Conservation (phyloP, 2,888 invertebrate species). For the Drosophila crucigera region DNA sequence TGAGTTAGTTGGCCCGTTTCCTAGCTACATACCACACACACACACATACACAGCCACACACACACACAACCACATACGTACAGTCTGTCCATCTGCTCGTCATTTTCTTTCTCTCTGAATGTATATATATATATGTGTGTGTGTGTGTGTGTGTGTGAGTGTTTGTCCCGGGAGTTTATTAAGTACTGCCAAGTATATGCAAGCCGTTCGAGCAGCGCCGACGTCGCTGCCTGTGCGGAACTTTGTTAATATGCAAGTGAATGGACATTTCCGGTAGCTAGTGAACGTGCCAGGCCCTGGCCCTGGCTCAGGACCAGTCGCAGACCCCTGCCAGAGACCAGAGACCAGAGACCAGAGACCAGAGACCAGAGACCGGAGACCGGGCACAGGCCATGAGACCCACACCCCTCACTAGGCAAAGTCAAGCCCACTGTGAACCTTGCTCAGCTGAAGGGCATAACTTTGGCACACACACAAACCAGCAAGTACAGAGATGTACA, state of each 20-base stretch:
- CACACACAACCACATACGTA: not conserved
- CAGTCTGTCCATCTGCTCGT: slow-evolving; percentile 36
- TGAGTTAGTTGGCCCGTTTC: slow-evolving; percentile 57
- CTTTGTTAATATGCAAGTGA: slow-evolving; percentile 81
- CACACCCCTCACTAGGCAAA: slow-evolving; percentile 9
- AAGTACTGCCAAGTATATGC: slow-evolving; percentile 76
- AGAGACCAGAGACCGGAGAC: slow-evolving; percentile 8
- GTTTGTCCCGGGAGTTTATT: slow-evolving; percentile 70
- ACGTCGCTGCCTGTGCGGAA: slow-evolving; percentile 68
- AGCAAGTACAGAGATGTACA: slow-evolving; percentile 11
- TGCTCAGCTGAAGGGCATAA: slow-evolving; percentile 48
- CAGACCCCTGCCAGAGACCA: slow-evolving; percentile 10
- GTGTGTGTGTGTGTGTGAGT: slow-evolving; percentile 7
- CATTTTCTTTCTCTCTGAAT: slow-evolving; percentile 17
- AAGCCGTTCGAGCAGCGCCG: slow-evolving; percentile 45
- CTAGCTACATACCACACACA: slow-evolving; percentile 23
- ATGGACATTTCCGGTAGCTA: slow-evolving; percentile 81
- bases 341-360: slow-evolving; percentile 35
- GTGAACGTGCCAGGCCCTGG: slow-evolving; percentile 65
- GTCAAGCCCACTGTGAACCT: slow-evolving; percentile 45
- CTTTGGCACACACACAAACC: slow-evolving; percentile 16
- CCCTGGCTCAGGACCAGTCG: slow-evolving; percentile 1
- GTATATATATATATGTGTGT: slow-evolving; percentile 7
- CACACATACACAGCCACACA: not conserved
- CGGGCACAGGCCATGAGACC: slow-evolving; percentile 21